These are phyloP conservation scores for Euplexia lucipara DNA, from an alignment of 2,888 invertebrate genomes.

Conservation along the genomic window DNA sequence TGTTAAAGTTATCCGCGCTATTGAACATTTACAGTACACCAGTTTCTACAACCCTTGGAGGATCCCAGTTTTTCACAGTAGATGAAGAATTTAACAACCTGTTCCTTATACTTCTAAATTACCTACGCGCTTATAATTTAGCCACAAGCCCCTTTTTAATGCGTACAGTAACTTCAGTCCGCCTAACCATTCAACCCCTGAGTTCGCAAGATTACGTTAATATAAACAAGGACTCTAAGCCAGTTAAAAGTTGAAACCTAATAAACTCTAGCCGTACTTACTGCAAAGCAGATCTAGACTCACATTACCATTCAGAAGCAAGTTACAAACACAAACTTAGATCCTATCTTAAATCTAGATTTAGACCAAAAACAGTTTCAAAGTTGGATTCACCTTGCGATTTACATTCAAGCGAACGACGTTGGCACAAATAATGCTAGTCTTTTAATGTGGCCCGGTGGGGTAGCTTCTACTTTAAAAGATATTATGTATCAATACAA, in stretches of 20 bases:
- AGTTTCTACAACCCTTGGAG: too few species aligned
- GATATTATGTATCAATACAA: too few species aligned
- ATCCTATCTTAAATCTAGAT: slow-evolving; percentile 53
- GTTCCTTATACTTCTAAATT: neutral
- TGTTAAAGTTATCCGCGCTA: too few species aligned
- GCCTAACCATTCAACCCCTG: slow-evolving; percentile 3
- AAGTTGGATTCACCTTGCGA: slow-evolving; percentile 46
- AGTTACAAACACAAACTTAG: slow-evolving; percentile 50
- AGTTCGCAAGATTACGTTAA: slow-evolving; percentile 2
- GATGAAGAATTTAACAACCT: too few species aligned
- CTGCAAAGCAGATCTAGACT: slow-evolving; percentile 41
- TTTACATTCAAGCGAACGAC: slow-evolving; percentile 21
- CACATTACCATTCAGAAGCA: slow-evolving; percentile 49
- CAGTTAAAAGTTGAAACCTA: slow-evolving; percentile 49
- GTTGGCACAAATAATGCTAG: slow-evolving; percentile 18
- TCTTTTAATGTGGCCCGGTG: neutral
- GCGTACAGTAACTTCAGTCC: neutral
- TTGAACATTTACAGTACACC: too few species aligned
- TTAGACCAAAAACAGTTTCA: slow-evolving; percentile 51
- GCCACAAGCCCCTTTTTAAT: neutral
- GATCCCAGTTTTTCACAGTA: too few species aligned
- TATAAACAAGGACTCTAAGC: slow-evolving; percentile 31
- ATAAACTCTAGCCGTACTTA: slow-evolving; percentile 49
- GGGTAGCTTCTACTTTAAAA: too few species aligned
- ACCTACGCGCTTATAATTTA: neutral